A percentile compares a stretch with the other conserved stretches of the same genome.
These are phyloP conservation scores for Eustalomyia histrio DNA, from an alignment of 2,888 invertebrate species.

Conservation along the genomic window DNA sequence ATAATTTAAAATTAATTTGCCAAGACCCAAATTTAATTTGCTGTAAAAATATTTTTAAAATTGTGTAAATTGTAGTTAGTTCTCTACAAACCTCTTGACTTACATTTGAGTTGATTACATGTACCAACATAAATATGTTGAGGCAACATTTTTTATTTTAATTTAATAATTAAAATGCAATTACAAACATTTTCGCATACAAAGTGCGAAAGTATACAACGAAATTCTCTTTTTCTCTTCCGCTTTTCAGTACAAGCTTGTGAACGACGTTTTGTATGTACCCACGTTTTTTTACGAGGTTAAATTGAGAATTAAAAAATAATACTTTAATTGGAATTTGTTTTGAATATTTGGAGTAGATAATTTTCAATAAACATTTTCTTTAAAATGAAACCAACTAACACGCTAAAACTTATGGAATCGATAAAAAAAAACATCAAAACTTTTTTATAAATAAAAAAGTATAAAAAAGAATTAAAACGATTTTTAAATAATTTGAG, in stretches of 20 bases:
- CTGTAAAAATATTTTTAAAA: constrained; percentile 20
- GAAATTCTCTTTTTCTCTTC: background rate
- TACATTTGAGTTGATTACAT: constrained; percentile 35
- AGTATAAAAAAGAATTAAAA: too few species aligned
- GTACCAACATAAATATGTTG: background rate
- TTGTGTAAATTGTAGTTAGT: constrained; percentile 38
- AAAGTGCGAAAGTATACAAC: background rate
- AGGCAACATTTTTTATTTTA: constrained; percentile 23
- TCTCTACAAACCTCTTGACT: constrained; percentile 55
- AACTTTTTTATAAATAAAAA: too few species aligned
- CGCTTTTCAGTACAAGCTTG: background rate
- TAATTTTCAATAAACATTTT: too few species aligned
- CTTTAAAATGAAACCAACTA: too few species aligned
- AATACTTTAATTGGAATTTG: too few species aligned
- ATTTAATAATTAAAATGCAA: constrained; percentile 60
- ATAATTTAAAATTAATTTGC: constrained; percentile 48
- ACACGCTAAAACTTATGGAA: too few species aligned
- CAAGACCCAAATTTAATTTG: background rate
- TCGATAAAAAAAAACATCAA: too few species aligned
- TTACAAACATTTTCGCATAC: constrained; percentile 47
- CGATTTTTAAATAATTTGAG: too few species aligned
- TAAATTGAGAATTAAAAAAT: background rate
- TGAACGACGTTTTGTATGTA: background rate
- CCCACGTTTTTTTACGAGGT: background rate
- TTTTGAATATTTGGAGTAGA: too few species aligned